Conservation (phyloP, 2,888 invertebrate species). For the Myopa tessellatipennis region DNA sequence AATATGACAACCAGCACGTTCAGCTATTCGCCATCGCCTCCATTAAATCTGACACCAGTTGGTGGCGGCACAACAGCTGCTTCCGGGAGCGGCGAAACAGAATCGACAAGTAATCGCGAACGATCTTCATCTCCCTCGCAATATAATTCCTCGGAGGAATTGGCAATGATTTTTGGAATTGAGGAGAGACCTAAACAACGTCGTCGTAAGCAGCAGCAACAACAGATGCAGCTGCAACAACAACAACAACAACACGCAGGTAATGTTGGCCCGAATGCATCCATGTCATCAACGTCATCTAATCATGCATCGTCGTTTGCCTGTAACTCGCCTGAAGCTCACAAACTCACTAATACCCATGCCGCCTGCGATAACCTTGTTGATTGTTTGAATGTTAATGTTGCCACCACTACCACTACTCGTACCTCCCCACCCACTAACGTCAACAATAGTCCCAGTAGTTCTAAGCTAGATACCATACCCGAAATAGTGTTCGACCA, state of each 20-base stretch:
- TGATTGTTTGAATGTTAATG: slow-evolving; percentile 52
- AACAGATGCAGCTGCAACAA: slow-evolving; percentile 51
- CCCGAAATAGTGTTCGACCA: slow-evolving; percentile 53
- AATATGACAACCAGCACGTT: slow-evolving; percentile 57
- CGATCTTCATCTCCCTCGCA: slow-evolving; percentile 69
- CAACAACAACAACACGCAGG: slow-evolving; percentile 49
- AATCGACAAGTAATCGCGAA: slow-evolving; percentile 39
- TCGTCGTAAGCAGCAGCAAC: slow-evolving; percentile 43
- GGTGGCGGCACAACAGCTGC: slow-evolving; percentile 47
- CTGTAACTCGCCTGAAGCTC: slow-evolving; percentile 46
- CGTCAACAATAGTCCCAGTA: slow-evolving; percentile 53
- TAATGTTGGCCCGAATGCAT: slow-evolving; percentile 46
- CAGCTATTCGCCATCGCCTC: slow-evolving; percentile 60
- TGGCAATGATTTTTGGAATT: slow-evolving; percentile 74
- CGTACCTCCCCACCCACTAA: slow-evolving; percentile 48
- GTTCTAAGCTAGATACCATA: slow-evolving; percentile 64
- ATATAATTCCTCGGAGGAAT: slow-evolving; percentile 75
- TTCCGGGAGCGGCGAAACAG: slow-evolving; percentile 21
- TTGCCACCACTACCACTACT: slow-evolving; percentile 44
- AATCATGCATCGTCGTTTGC: slow-evolving; percentile 47
- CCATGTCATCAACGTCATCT: slow-evolving; percentile 44
- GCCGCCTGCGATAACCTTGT: slow-evolving; percentile 46
- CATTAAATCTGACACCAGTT: slow-evolving; percentile 60
- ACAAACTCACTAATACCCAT: slow-evolving; percentile 54
- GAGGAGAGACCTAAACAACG: slow-evolving; percentile 57